These are phyloP conservation scores for Cavia aperea DNA, from an alignment of 2,113 vertebrate genomes.

Conservation along the genomic window DNA sequence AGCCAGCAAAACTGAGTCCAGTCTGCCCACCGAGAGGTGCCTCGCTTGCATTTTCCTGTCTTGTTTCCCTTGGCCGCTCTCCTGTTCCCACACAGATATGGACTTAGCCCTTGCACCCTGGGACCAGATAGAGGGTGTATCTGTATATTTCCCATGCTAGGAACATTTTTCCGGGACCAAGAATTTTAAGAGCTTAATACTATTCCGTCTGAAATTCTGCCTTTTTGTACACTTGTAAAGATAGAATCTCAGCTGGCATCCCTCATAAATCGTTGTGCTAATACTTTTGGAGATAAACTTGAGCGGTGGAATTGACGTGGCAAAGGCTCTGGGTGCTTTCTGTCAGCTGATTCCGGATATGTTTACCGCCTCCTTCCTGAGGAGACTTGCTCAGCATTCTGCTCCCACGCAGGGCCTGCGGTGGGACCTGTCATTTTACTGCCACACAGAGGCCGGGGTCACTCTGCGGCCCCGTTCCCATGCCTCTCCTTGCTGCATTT, in stretches of 20 bases:
- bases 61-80: neutral
- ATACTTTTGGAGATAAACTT: neutral
- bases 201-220: neutral
- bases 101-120: neutral
- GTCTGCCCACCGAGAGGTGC: neutral
- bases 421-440: neutral
- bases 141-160: neutral
- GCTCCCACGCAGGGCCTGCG: neutral
- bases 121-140: neutral
- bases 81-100: neutral
- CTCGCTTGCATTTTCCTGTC: neutral
- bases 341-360: neutral
- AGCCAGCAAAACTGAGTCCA: neutral
- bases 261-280: neutral
- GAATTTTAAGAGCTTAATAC: neutral
- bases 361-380: neutral
- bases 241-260: neutral
- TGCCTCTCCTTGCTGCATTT: neutral
- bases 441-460: neutral
- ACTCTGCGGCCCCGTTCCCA: neutral
- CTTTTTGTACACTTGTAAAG: neutral
- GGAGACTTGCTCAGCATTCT: neutral
- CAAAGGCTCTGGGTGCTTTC: neutral
- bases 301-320: neutral
- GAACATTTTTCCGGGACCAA: neutral